Percentiles rank a stretch among this genome's conserved stretches.
Conservation (phyloP, 2,888 invertebrate genomes). For the Chloroclystis v-ata region DNA sequence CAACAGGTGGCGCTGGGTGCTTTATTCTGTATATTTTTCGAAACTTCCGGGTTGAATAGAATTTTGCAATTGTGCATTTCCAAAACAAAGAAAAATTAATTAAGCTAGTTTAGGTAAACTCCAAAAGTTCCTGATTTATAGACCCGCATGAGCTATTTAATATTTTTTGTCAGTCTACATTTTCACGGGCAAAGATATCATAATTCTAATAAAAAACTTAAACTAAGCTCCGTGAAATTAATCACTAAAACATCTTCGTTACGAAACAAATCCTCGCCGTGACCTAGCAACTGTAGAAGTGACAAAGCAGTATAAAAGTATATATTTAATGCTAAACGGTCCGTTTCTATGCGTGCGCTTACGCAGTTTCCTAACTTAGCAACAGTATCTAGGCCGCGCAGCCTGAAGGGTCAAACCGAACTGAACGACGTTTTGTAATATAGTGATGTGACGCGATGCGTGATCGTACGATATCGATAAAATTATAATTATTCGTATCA, state of each 20-base stretch:
- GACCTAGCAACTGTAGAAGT: too few species aligned
- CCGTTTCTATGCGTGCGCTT: conserved; percentile 3
- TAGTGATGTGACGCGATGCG: not conserved
- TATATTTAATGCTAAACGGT: not conserved
- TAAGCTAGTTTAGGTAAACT: too few species aligned
- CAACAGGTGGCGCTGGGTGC: conserved; percentile 8
- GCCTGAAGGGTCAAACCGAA: conserved; percentile 41
- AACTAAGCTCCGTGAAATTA: too few species aligned
- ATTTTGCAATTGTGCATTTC: not conserved
- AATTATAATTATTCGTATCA: too few species aligned
- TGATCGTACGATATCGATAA: not conserved
- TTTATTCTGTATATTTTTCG: conserved; percentile 3
- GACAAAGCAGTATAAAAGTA: too few species aligned
- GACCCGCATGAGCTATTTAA: too few species aligned
- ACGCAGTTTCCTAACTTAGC: conserved; percentile 50
- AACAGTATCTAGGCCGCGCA: conserved; percentile 59
- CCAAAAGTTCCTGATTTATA: too few species aligned
- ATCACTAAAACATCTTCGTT: too few species aligned
- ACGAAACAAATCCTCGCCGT: too few species aligned
- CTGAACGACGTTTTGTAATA: conserved; percentile 4
- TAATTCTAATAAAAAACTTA: too few species aligned
- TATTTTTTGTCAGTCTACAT: too few species aligned
- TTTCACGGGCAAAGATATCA: too few species aligned
- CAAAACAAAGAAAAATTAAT: not conserved
- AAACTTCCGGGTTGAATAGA: not conserved